Evolutionary conservation across 2,888 invertebrate genomes (phyloP), one percentile per base, ranked within the genome.

Genomic region (Callinectes sapidus): DNA sequence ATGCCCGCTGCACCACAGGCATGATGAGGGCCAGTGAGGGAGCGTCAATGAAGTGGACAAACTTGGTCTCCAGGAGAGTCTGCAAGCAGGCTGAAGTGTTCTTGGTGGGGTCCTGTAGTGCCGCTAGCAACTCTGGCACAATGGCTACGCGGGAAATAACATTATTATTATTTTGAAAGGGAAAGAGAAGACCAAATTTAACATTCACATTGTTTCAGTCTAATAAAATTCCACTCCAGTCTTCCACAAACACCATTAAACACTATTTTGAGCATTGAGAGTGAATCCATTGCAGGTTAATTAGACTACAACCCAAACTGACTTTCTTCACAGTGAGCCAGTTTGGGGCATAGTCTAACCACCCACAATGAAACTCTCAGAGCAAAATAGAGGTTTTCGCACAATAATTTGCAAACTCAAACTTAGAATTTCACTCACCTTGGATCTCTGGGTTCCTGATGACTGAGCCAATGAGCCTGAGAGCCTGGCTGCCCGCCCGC

Each of bases 21-120:
- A 99, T 99, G 95, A 99, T 99, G 91, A 99, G 97, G 93, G 99
- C 99, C 39, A 99, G 96, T 0, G 99, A 99, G 0, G 99, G 99
- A 2, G 99, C 99, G 96, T 99, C 99, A 95, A 99, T 99, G 96
- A 99, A 99, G 96, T 99, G 99, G 86, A 99, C 99, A 96, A 99
- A 99, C 96, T 99, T 98, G 0, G 98, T 98, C 96, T 98, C 98
- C n/a, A 98, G 96, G 48, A 99, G 96, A 0, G 98, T 98, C 95
- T 98, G 98, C n/a, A 99, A 96, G 95, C 99, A 99, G 0, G 97
- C 97, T 0, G 98, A 98, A 0, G 99, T 99, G 96, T 98, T 98
- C 95, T 98, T 98, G 0, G 99, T 98, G 2, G 99, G 99, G 96
- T 99, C 99, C 96, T 99, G 99, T 0, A 99, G 96, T 0, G 99